Base-by-base conservation (phyloP, 2,888 invertebrate genomes). In the Chrysina gloriosa region DNA sequence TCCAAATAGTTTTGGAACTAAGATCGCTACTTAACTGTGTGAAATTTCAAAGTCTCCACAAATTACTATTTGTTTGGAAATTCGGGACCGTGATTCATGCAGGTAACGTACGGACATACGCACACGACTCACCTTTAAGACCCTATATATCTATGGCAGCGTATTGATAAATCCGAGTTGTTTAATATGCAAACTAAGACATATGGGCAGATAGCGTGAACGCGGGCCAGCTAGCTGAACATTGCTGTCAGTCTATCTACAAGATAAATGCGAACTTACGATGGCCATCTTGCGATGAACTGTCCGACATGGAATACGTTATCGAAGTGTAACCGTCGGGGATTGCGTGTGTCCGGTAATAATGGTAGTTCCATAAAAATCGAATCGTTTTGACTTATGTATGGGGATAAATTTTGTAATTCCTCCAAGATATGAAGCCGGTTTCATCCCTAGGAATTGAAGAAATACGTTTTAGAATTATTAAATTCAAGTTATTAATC, bases 201-300 rank as follows among this genome's bases (percentile, higher is more conserved):
- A 54, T 70, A 71, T 69, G 71, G 70, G 52, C 58, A 65, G 63
- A 71, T 71, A 54, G 71, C 71, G 71, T 71, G 71, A 52, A 50
- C 36, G 64, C 69, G 14, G 70, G 71, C 73, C 75, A 71, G 75
- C 73, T 70, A 74, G 76, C 71, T 76, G 76, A 73, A 74, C 76
- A 76, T 70, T 75, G 72, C 70, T 72, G 74, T 73, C 75, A 70
- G 72, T 73, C 75, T 75, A 73, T 74, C 74, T 73, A 65, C 66
- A 75, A 76, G 76, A 76, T 75, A 76, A 76, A 76, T 76, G 76
- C 71, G 72, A 67, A 69, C 58, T 61, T 70, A 70, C 74, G 76
- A 76, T 76, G 76, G 74, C 73, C 76, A 76, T 75, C 76, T 75
- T 72, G 74, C 73, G 74, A 76, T 75, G 74, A 70, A 72, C 71